A percentile compares a stretch with the other conserved stretches of the same genome.
Evolutionary conservation across 2,888 invertebrate species (phyloP).

Genomic region (Cephonodes hylas): DNA sequence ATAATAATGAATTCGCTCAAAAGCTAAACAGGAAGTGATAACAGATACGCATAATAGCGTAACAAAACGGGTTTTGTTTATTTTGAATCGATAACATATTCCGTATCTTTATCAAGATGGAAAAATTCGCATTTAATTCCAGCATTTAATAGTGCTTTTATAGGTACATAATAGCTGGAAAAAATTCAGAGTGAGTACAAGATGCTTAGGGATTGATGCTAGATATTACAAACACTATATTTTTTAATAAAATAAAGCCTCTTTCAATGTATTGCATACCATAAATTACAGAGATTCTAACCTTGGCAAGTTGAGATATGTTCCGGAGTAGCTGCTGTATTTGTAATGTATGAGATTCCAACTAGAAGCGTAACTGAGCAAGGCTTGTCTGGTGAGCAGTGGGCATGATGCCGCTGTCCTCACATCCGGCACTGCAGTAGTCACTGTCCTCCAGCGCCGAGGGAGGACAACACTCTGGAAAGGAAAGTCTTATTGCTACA

Average conservation of each 20-base stretch:
- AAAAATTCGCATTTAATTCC: no score
- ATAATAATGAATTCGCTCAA: conserved; percentile 19
- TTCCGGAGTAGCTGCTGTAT: conserved; percentile 93
- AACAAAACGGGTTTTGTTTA: neutral
- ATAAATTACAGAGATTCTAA: conserved; percentile 42
- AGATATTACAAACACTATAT: no score
- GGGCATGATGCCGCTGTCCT: conserved; percentile 76
- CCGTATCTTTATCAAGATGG: neutral
- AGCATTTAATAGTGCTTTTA: no score
- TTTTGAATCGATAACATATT: neutral
- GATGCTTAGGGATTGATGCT: no score
- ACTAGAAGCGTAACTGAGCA: conserved; percentile 90
- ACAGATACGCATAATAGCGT: neutral
- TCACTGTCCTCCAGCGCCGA: conserved; percentile 89
- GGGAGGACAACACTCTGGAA: conserved; percentile 89
- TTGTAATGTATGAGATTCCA: conserved; percentile 96
- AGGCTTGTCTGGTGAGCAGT: conserved; percentile 81
- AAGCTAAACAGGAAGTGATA: neutral
- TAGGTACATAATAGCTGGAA: no score
- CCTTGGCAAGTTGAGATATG: conserved; percentile 93
- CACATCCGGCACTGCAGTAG: conserved; percentile 82
- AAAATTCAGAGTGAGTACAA: no score
- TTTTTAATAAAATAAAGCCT: no score
- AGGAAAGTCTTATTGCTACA: neutral
- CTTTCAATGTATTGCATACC: no score